Conservation (phyloP, 64 coral and sea anemone species). For the Cladopsammia gracilis region DNA sequence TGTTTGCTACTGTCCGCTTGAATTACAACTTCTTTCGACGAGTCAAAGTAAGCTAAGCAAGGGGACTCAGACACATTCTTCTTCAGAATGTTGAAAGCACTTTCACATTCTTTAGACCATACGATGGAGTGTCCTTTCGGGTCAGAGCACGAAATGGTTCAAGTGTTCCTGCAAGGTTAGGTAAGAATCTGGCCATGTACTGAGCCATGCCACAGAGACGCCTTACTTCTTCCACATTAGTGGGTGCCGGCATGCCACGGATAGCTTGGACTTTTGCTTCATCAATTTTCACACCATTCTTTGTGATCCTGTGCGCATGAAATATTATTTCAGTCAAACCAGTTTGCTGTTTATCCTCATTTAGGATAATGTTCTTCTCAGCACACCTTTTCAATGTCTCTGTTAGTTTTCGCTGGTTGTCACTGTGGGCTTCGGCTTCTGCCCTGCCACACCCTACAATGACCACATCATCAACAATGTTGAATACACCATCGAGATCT, state of each 20-base stretch:
- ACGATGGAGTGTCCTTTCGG: conserved; percentile 24
- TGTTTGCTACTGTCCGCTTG: conserved; percentile 67
- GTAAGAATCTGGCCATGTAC: conserved; percentile 56
- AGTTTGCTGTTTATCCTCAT: conserved; percentile 50
- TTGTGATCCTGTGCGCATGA: conserved; percentile 64
- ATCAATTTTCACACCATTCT: conserved; percentile 37
- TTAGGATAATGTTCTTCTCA: conserved; percentile 63
- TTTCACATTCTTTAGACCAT: conserved; percentile 56
- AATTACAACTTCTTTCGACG: conserved; percentile 58
- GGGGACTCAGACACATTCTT: conserved; percentile 30
- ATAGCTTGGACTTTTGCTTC: conserved; percentile 42
- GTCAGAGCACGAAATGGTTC: conserved; percentile 48
- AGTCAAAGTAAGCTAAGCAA: conserved; percentile 50
- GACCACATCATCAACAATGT: conserved; percentile 59
- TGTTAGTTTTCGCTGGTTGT: conserved; percentile 43
- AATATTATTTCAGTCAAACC: conserved; percentile 49
- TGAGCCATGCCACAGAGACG: conserved; percentile 67
- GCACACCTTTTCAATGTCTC: conserved; percentile 35
- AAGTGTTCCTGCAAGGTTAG: conserved; percentile 34
- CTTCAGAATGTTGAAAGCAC: conserved; percentile 39
- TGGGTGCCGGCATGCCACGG: conserved; percentile 26
- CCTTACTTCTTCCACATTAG: conserved; percentile 48
- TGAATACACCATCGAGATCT: conserved; percentile 64
- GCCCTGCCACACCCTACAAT: conserved; percentile 61
- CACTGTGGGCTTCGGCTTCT: conserved; percentile 29